Percentiles rank a stretch among this genome's conserved stretches.
These are phyloP conservation scores for rat (Rattus norvegicus) DNA, from an alignment of 2,113 vertebrate genomes.

Conservation along the genomic window DNA sequence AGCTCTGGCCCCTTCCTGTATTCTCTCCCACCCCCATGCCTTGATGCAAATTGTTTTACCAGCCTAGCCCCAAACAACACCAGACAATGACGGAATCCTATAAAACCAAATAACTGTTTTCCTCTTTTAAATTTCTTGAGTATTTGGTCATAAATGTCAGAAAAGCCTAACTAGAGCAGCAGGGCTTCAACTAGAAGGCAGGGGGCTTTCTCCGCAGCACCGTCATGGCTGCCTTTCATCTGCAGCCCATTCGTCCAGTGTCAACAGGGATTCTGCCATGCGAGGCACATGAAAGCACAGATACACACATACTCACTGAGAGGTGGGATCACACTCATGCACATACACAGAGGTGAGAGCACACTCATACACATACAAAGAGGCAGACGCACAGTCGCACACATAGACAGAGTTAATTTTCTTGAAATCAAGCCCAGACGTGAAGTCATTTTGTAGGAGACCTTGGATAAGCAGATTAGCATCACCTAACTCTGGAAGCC, in stretches of 20 bases:
- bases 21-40: background rate
- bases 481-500: background rate
- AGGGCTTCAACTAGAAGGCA: background rate
- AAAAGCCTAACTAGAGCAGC: background rate
- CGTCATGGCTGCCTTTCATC: background rate
- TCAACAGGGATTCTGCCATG: background rate
- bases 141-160: background rate
- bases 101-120: background rate
- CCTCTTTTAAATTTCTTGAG: background rate
- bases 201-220: background rate
- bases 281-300: background rate
- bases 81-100: background rate
- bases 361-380: background rate
- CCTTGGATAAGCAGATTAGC: background rate
- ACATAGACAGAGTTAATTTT: background rate
- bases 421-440: constrained; percentile 25
- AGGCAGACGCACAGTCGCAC: fast-evolving
- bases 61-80: background rate
- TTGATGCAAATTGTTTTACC: background rate
- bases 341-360: background rate
- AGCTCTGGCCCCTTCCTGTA: background rate
- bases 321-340: background rate
- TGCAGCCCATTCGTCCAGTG: background rate
- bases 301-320: background rate
- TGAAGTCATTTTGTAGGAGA: background rate